Evolutionary conservation across 2,113 vertebrate genomes (phyloP).

Genomic region (Oostethus manadensis): DNA sequence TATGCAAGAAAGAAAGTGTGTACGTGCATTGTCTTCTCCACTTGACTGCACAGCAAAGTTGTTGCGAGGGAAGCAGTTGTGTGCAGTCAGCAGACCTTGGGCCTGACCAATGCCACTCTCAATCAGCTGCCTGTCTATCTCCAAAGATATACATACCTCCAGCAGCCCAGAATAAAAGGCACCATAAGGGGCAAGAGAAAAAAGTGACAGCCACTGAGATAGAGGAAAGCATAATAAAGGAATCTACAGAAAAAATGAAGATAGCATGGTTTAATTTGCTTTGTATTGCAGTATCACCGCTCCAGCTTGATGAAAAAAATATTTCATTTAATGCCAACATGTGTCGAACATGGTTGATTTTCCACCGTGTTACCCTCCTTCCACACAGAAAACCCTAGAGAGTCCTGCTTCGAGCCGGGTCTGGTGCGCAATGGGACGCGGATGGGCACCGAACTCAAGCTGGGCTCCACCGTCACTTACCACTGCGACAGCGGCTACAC

Average conservation of each 20-base stretch:
- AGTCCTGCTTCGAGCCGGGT: conserved; percentile 95
- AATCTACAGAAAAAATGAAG: conserved; percentile 14
- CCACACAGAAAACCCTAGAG: conserved; percentile 90
- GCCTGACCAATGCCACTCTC: conserved; percentile 58
- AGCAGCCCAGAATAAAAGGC: conserved; percentile 46
- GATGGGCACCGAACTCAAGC: conserved; percentile 84
- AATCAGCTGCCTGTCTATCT: conserved; percentile 61
- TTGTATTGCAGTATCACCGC: conserved; percentile 19
- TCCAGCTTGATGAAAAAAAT: conserved; percentile 26
- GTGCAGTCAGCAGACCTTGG: conserved; percentile 68
- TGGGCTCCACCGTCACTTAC: conserved; percentile 88
- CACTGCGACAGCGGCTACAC: conserved; percentile 92
- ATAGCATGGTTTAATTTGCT: conserved; percentile 16
- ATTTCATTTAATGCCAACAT: conserved; percentile 18
- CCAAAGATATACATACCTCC: conserved; percentile 44
- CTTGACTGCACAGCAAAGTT: conserved; percentile 39
- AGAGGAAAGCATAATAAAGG: conserved; percentile 17
- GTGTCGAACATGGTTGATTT: conserved; percentile 40
- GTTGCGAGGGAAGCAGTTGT: conserved; percentile 44
- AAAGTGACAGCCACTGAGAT: conserved; percentile 49
- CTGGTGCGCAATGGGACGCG: conserved; percentile 85
- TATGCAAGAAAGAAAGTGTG: conserved; percentile 24
- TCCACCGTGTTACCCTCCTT: conserved; percentile 43
- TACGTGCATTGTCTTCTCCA: conserved; percentile 57
- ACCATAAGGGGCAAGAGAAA: conserved; percentile 36